phyloP scores from a whole-genome alignment of 2,797 vertebrate species.

The Acanthurus tractus region DNA sequence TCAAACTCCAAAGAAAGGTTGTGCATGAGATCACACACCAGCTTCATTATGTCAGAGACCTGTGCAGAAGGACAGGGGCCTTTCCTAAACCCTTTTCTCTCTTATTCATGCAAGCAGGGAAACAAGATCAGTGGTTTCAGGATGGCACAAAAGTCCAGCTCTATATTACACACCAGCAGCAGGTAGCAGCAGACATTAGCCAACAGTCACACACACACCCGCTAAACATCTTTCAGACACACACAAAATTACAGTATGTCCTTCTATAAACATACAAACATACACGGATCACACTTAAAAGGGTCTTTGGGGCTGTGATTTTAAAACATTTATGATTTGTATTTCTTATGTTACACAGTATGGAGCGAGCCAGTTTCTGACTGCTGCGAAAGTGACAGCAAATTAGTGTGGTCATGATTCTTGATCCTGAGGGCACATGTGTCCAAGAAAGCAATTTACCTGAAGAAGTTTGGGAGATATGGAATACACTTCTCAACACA shows the following conservation, averaged over 20 bases:
- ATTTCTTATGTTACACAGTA: not conserved
- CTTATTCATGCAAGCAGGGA: constrained; percentile 64
- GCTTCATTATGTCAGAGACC: constrained; percentile 72
- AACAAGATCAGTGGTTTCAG: constrained; percentile 63
- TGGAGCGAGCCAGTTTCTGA: not conserved
- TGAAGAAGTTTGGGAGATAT: not conserved
- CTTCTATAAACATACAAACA: not conserved
- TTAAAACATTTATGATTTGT: not conserved
- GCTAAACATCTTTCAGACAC: constrained; percentile 14
- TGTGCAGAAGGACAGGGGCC: constrained; percentile 63
- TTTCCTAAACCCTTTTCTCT: constrained; percentile 58
- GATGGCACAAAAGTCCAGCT: constrained; percentile 63
- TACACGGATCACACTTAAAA: not conserved
- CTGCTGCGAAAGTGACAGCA: not conserved
- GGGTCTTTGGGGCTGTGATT: not conserved
- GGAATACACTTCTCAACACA: not conserved
- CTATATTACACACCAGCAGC: constrained; percentile 46
- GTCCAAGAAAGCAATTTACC: constrained; percentile 33
- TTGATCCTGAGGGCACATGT: constrained; percentile 6
- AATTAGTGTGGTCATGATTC: constrained; percentile 14
- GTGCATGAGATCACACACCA: constrained; percentile 57
- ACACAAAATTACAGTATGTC: not conserved
- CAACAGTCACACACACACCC: constrained; percentile 34
- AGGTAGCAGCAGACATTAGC: constrained; percentile 38
- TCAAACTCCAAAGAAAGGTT: constrained; percentile 42